Base-by-base conservation (phyloP, 1,140 invertebrate species). In the Hycleus cichorii region DNA sequence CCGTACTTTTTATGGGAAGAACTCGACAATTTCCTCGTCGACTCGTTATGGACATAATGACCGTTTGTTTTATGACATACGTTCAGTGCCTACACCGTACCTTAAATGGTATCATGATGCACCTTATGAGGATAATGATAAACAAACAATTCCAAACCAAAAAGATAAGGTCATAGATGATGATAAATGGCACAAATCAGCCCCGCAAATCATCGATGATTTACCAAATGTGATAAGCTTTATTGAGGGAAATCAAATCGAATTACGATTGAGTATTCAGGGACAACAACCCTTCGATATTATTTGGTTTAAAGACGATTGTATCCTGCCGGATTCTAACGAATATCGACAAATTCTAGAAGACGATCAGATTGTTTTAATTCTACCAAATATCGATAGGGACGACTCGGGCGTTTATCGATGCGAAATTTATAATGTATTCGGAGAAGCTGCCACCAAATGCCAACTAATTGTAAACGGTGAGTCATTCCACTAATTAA, bases 381-480 rank as follows among this genome's bases (percentile, higher is more conserved):
- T 79, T 26, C 78, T 92, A 39, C 73, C 77, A 8, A 83, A 90
- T 65, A 78, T 82, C 38, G 83, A 83, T 64, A 70, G 78, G 18
- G 78, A 86, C 63, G 87, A 90, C 72, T 78, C 80, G 38, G 89
- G 87, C n/a, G 74, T 80, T 43, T 91, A 90, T 67, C 78, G 78
- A 52, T 90, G 87, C 64, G 79, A 82, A 58, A 82, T 84, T 3
- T 79, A 77, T 56, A 85, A 83, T 64, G 57, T 72, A 27, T 78
- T 76, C 63, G 83, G 84, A 3, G 79, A 82, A 53, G 76, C 78
- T 0, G 75, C 76, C n/a, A 79, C 78, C 10, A 76, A 69, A 53
- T 80, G 78, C 10, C 62, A 75, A 27, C 70, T 86, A 26, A 66
- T 69, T n/a, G 77, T 85, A 65, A 69, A 75, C 68, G 81, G 80